Base-by-base conservation (phyloP, 2,113 vertebrate species). In the Forbesichthys agassizii region DNA sequence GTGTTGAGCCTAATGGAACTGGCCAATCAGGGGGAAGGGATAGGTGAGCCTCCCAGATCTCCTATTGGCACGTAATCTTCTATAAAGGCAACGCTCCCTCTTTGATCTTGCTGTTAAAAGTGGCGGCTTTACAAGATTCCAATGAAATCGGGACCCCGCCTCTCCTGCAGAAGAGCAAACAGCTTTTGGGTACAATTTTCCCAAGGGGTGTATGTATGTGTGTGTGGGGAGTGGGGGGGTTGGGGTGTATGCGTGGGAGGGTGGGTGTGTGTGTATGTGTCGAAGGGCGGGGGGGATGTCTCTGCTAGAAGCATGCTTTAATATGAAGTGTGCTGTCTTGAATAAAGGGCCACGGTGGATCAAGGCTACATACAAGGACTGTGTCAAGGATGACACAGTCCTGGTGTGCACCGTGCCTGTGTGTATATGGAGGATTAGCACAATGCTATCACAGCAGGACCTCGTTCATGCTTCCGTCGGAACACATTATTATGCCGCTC, bases 1-100 rank as follows among this genome's bases (percentile, higher is more conserved):
- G 88, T 79, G 78, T 82, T 77, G 83, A 84, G 86, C 75, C 84
- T 90, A 92, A 91, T 90, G 86, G 90, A 87, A 86, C 85, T 84
- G 77, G 65, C 74, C 56, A 36, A 65, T 51, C 27, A 27, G 68
- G 52, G 51, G 57, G 71, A 64, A 66, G 65, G 59, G 61, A 54
- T 81, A 80, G 78, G 78, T 67, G 76, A 75, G 68, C 77, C 64
- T 77, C 77, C 65, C 77, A 81, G 79, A 78, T 78, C 66, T 67
- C 3, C 18, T 57, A 84, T 86, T 84, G 71, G 68, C 51, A 53
- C 62, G 27, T 80, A 86, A 85, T 88, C 81, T 75, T 13, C 46
- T 72, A 77, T 82, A 72, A 88, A 69, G 61, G 69, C 85, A 82
- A 85, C 71, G 61, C 33, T 0, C 75, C 55, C 67, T 66, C 76